Percentiles rank a stretch among this genome's conserved stretches.
Conservation (phyloP, 2,797 vertebrate species). For the Novumbra hubbsi region DNA sequence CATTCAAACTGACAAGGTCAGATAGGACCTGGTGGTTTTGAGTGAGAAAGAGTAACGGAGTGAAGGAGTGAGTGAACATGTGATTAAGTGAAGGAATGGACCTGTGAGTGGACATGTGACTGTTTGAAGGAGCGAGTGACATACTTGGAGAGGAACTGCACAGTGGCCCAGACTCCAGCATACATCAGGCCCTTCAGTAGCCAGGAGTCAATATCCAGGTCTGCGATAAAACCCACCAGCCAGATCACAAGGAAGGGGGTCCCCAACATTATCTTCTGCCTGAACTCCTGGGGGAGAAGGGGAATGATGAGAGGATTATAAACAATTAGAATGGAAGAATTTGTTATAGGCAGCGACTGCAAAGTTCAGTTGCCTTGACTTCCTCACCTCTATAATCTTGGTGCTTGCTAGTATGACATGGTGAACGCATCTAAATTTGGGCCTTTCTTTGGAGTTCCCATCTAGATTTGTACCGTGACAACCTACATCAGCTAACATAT, state of each 20-base stretch:
- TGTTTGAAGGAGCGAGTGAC: conserved; percentile 49
- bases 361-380: neutral
- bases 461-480: conserved; percentile 47
- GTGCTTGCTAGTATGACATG: neutral
- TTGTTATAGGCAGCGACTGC: no score
- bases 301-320: neutral
- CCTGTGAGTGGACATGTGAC: no score
- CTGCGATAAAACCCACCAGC: conserved; percentile 97
- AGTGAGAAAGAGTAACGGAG: neutral
- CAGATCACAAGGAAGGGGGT: conserved; percentile 98
- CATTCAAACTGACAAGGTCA: neutral
- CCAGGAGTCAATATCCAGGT: conserved; percentile 98
- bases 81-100: no score
- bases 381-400: neutral
- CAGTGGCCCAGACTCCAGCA: conserved; percentile 89
- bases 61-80: no score
- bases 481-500: conserved; percentile 36
- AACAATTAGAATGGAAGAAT: neutral
- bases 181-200: conserved; percentile 96
- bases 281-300: conserved; percentile 82
- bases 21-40: conserved; percentile 37
- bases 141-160: conserved; percentile 98
- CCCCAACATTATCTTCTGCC: conserved; percentile 98
- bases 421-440: neutral
- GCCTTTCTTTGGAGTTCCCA: neutral